Evolutionary conservation across 2,113 vertebrate species (phyloP).

Genomic region (Mobula hypostoma): DNA sequence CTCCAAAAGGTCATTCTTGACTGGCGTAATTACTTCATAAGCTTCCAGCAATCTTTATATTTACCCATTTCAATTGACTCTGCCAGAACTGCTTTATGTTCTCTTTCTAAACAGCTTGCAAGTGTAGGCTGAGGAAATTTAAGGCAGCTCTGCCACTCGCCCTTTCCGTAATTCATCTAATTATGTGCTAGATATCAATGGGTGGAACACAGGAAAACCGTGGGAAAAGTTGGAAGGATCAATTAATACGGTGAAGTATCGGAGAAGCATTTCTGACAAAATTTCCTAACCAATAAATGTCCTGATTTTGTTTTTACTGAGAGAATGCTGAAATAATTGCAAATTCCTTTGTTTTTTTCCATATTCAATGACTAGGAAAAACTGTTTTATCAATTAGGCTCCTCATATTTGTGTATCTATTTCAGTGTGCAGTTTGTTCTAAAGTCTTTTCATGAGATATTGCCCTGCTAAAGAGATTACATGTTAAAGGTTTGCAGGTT

Average conservation of each 20-base stretch:
- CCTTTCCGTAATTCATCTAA: neutral
- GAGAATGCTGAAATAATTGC: neutral
- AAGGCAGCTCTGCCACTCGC: neutral
- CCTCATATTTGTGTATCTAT: neutral
- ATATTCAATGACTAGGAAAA: neutral
- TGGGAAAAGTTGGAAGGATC: neutral
- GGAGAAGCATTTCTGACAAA: neutral
- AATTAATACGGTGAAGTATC: neutral
- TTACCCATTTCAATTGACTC: conserved; percentile 3
- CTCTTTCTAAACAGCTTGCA: neutral
- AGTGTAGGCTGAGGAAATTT: neutral
- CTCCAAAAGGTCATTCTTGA: neutral
- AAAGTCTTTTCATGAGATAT: neutral
- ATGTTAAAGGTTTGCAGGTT: neutral
- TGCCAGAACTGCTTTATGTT: neutral
- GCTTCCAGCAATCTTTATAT: neutral
- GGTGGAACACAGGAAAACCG: neutral
- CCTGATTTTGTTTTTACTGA: neutral
- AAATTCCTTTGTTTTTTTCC: neutral
- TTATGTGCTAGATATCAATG: neutral
- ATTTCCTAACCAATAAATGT: neutral
- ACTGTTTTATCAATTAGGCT: neutral
- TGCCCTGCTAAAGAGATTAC: neutral
- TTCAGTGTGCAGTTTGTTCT: neutral
- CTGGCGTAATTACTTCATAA: neutral